Evolutionary conservation across 2,797 vertebrate genomes (phyloP).

Genomic region (Mormyrus hasselquistii): DNA sequence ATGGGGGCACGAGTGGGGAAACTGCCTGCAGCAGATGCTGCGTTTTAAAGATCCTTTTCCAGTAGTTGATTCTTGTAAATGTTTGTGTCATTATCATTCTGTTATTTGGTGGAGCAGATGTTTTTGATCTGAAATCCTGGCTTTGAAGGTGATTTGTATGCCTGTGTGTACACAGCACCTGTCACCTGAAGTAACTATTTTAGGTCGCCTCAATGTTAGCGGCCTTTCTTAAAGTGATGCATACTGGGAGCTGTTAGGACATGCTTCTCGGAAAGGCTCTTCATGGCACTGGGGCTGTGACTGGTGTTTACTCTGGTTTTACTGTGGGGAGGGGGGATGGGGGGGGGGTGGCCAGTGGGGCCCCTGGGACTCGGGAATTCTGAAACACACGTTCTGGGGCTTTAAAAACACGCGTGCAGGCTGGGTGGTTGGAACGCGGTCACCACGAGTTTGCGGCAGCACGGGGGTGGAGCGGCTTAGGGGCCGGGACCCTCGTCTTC

Average conservation of each 20-base stretch:
- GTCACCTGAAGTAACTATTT: neutral
- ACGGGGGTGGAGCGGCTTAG: conserved; percentile 3
- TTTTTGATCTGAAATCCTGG: neutral
- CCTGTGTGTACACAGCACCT: neutral
- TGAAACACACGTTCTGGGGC: conserved; percentile 26
- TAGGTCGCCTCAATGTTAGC: neutral
- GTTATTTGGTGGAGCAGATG: neutral
- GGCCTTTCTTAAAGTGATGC: neutral
- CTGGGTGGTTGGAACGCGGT: conserved; percentile 10
- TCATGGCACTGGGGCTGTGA: neutral
- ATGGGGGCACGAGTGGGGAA: neutral
- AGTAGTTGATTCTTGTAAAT: neutral
- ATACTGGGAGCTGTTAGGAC: neutral
- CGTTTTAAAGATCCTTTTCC: neutral
- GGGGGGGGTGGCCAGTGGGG: neutral
- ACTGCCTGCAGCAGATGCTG: neutral
- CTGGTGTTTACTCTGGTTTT: neutral
- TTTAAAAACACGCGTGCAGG: conserved; percentile 29
- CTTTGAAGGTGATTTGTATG: neutral
- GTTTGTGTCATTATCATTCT: neutral
- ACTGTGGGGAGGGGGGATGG: neutral
- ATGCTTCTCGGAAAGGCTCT: neutral
- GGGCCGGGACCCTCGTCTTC: conserved; percentile 28
- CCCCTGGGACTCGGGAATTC: conserved; percentile 37
- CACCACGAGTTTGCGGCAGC: conserved; percentile 11